A percentile compares a stretch with the other conserved stretches of the same genome.
These are phyloP conservation scores for Scaptomyza parva DNA, from an alignment of 2,888 invertebrate species.

Conservation along the genomic window DNA sequence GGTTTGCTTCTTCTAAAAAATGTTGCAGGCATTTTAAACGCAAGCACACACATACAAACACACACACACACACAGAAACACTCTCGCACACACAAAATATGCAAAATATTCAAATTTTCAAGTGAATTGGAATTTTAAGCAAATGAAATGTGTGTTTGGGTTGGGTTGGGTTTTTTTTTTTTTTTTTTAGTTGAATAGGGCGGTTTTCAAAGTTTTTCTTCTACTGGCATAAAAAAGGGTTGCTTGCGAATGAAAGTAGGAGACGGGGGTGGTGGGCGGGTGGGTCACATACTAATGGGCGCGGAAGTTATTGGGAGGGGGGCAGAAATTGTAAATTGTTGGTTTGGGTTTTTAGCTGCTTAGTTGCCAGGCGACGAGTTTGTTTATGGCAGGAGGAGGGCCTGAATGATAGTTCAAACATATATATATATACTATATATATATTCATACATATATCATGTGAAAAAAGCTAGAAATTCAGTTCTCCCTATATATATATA, in stretches of 20 bases:
- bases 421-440: conserved; percentile 4
- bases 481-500: background rate
- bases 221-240: conserved; percentile 39
- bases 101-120: conserved; percentile 78
- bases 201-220: conserved; percentile 22
- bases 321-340: conserved; percentile 1
- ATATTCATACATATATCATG: conserved; percentile 18
- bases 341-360: conserved; percentile 43
- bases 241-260: conserved; percentile 25
- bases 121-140: conserved; percentile 78
- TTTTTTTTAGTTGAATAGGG: conserved; percentile 43
- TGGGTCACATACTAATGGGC: conserved; percentile 42
- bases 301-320: conserved; percentile 19
- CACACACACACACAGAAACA: conserved; percentile 11
- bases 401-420: no score
- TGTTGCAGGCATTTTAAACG: conserved; percentile 55
- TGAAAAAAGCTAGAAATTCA: conserved; percentile 7
- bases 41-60: conserved; percentile 15
- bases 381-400: conserved; percentile 41
- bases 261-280: background rate
- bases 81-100: conserved; percentile 58
- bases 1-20: conserved; percentile 51
- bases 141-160: conserved; percentile 69
- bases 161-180: conserved; percentile 45
- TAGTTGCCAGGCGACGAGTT: conserved; percentile 58